Evolutionary conservation across 2,888 invertebrate species (phyloP), one percentile per base, ranked within the genome.

Genomic region (Athalia circularis): DNA sequence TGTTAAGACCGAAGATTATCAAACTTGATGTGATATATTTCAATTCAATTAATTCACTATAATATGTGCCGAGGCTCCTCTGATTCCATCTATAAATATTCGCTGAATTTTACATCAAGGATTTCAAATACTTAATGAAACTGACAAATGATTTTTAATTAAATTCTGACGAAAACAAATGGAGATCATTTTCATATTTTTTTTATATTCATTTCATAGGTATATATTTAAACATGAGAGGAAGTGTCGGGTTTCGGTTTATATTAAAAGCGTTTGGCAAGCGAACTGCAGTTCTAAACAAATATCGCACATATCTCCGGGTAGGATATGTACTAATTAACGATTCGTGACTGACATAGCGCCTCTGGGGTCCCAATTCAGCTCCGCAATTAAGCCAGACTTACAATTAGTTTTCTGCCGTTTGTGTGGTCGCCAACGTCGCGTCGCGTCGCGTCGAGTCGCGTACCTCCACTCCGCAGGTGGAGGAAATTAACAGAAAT

Each of bases 271-370:
- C 29, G 29, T 29, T 29, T 29, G 29, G 29, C 64, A 45, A 64
- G 47, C n/a, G n/a, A 9, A 64, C 11, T 64, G 47, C 64, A n/a
- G 29, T 29, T 29, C 29, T 29, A 65, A n/a, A 65, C 5, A 3
- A 5, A 48, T 68, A 9, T 29, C 43, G 52, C 43, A 8, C 5
- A 59, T 65, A 47, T 65, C 65, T 48, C 8, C 13, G 13, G 7
- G 13, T 43, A 5, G 6, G 5, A 65, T 48, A 13, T 7, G 48
- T 11, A 65, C 65, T 13, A 48, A 65, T 65, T 48, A 48, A 65
- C 65, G n/a, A 65, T 48, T 65, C 65, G 47, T 11, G 48, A 65
- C 43, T 47, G 65, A 65, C 13, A 5, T 65, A 48, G 48, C 65
- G 48, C 48, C 13, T 65, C 65, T 29, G 29, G 1, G 59, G 45